Evolutionary conservation across 2,888 invertebrate genomes (phyloP), one percentile per base, ranked within the genome.

Genomic region (Saturnia japonica): DNA sequence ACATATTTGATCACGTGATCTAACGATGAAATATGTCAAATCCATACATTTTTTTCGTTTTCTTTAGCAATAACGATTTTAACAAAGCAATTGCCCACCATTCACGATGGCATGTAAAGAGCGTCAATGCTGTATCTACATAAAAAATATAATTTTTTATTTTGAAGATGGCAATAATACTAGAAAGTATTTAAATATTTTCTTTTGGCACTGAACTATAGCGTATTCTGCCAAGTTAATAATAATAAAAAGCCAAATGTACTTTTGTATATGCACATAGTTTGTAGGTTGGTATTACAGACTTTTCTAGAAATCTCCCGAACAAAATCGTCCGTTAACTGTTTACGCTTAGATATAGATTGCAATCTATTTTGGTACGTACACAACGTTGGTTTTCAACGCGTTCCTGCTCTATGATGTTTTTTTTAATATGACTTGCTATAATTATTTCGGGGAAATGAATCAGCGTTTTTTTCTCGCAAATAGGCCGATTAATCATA

Each of bases 221-320:
- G 57, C 14, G 12, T 12, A 28, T 60, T 14, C 57, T 60, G 57
- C 57, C 57, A 60, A 60, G 25, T 60, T 28, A 60, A 60, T 60
- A 60, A 60, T 54, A n/a, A 28, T 9, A 28, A 60, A 28, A 60
- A 14, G 14, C 11, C 28, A 60, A 60, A 60, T 60, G 28, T 25
- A 60, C 28, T 11, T 28, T 51, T 51, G 25, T 60, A 14, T 14
- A 60, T 60, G 14, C 57, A 60, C 25, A 60, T 60, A 14, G 57
- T 25, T 57, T n/a, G n/a, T 51, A 43, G 43, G 22, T 28, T 11
- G 8, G 28, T 28, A 14, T 12, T 60, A 60, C 14, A 60, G 28
- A 60, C 25, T 11, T 60, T 25, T 60, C 57, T 60, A 60, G 57
- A 60, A 28, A 60, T 60, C 28, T 60, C 57, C 14, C 57, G 28